These are phyloP conservation scores for Chymomyza procnemis DNA, from an alignment of 2,888 invertebrate species.

Conservation along the genomic window DNA sequence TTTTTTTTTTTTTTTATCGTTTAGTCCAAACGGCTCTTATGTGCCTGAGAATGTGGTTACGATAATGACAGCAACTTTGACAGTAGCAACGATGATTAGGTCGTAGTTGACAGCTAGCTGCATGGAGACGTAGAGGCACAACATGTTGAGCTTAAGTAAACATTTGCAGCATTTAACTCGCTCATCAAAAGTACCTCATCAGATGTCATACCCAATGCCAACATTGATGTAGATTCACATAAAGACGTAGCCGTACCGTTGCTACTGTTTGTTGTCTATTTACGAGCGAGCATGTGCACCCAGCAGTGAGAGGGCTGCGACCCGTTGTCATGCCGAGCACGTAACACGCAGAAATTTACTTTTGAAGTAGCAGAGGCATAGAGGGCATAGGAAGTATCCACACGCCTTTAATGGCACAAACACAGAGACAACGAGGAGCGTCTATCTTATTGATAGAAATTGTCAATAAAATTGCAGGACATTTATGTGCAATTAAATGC, in stretches of 20 bases:
- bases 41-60: neutral
- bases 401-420: slow-evolving; percentile 29
- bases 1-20: neutral
- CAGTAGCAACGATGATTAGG: neutral
- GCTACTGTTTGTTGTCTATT: neutral
- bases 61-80: neutral
- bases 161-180: slow-evolving; percentile 51
- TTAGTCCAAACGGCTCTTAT: neutral
- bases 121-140: slow-evolving; percentile 1
- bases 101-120: neutral
- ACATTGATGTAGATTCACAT: neutral
- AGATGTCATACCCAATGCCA: slow-evolving; percentile 18
- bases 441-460: slow-evolving; percentile 57
- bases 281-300: no score
- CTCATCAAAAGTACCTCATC: slow-evolving; percentile 2
- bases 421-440: slow-evolving; percentile 10
- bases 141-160: slow-evolving; percentile 25
- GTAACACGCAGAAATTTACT: slow-evolving; percentile 31
- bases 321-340: slow-evolving; percentile 42
- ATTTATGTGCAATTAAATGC: slow-evolving; percentile 64
- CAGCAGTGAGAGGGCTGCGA: no score
- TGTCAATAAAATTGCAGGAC: slow-evolving; percentile 48
- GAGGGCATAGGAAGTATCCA: neutral
- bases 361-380: slow-evolving; percentile 8
- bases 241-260: neutral